Conservation (phyloP, 2,888 invertebrate genomes). For the Mythimna pallens region DNA sequence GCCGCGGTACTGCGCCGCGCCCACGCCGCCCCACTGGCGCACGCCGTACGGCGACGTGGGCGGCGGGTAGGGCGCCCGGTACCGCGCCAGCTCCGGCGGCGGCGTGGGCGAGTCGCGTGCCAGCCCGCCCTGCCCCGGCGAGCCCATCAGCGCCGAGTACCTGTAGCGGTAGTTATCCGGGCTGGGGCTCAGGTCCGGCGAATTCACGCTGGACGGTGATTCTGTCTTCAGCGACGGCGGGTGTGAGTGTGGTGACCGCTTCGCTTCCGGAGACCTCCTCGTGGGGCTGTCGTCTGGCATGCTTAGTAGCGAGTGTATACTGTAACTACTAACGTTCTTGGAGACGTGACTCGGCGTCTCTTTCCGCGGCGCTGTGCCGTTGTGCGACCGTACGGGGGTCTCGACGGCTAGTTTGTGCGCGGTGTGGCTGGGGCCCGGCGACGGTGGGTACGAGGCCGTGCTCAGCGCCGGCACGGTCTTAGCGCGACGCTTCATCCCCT, state of each 20-base stretch:
- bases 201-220: slow-evolving; percentile 82
- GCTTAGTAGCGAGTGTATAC: slow-evolving; percentile 95
- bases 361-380: slow-evolving; percentile 76
- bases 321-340: slow-evolving; percentile 93
- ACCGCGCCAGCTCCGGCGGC: slow-evolving; percentile 76
- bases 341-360: slow-evolving; percentile 73
- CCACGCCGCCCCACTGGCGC: slow-evolving; percentile 64
- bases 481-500: slow-evolving; percentile 91
- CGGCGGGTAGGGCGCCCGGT: slow-evolving; percentile 79
- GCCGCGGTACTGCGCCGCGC: slow-evolving; percentile 69
- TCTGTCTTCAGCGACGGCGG: slow-evolving; percentile 82
- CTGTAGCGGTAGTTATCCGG: slow-evolving; percentile 85
- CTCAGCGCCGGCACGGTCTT: slow-evolving; percentile 85
- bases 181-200: slow-evolving; percentile 85
- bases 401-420: slow-evolving; percentile 68
- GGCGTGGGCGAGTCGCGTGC: slow-evolving; percentile 82
- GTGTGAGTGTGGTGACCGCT: slow-evolving; percentile 84
- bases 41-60: slow-evolving; percentile 74
- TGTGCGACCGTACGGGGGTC: slow-evolving; percentile 71
- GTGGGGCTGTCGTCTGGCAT: slow-evolving; percentile 89
- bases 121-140: slow-evolving; percentile 75
- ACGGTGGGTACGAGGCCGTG: slow-evolving; percentile 80
- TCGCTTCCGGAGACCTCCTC: slow-evolving; percentile 81
- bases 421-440: slow-evolving; percentile 74
- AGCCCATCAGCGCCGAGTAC: slow-evolving; percentile 79